Conservation (phyloP, 2,797 vertebrate genomes). For the Premnoplex brunnescens region DNA sequence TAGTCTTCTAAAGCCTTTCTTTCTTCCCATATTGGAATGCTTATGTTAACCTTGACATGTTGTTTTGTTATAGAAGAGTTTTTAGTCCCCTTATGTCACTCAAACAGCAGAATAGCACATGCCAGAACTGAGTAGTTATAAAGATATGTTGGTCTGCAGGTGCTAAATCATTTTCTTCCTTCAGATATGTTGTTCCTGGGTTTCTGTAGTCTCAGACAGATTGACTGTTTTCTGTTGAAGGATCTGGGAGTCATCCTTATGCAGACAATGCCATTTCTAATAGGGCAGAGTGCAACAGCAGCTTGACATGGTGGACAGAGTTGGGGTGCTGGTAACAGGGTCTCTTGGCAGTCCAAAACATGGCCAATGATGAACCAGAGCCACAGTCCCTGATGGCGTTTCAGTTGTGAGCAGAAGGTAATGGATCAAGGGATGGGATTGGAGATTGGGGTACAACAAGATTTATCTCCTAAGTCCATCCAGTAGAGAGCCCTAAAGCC, state of each 20-base stretch:
- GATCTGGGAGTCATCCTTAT: neutral
- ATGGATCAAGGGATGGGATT: neutral
- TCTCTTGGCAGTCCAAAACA: neutral
- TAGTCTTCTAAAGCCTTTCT: neutral
- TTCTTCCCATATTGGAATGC: neutral
- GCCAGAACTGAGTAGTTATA: neutral
- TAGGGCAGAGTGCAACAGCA: neutral
- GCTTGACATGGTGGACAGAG: neutral
- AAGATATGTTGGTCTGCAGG: neutral
- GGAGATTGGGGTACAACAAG: neutral
- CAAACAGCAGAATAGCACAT: rapidly evolving
- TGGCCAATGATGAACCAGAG: neutral
- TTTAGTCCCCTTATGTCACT: neutral
- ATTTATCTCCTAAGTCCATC: neutral
- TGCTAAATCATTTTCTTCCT: neutral
- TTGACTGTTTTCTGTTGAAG: neutral
- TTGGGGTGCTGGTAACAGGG: neutral
- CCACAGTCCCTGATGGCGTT: rapidly evolving
- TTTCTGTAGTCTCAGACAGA: neutral
- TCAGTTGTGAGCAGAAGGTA: neutral
- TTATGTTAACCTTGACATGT: neutral
- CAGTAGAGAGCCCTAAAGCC: neutral
- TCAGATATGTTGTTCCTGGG: neutral
- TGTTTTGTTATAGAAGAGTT: neutral
- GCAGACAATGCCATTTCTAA: neutral